Percentiles rank a stretch among this genome's conserved stretches.
Evolutionary conservation across 2,888 invertebrate genomes (phyloP).

Genomic region (Pachymerium ferrugineum): DNA sequence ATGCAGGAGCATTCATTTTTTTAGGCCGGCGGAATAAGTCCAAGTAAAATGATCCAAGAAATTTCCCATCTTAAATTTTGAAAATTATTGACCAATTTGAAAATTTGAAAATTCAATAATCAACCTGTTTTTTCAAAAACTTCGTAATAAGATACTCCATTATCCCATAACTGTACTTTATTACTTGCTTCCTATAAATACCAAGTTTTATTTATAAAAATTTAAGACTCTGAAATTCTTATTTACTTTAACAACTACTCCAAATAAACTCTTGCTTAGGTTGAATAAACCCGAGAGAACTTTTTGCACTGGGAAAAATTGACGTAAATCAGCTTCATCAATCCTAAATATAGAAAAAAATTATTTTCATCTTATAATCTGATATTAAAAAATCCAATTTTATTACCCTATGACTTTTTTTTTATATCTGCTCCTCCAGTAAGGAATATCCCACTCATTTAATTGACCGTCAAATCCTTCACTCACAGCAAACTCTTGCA

Average conservation of each 20-base stretch:
- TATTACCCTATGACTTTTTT: conserved; percentile 57
- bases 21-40: conserved; percentile 63
- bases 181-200: conserved; percentile 60
- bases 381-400: not conserved
- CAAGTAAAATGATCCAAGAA: conserved; percentile 74
- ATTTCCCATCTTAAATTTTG: conserved; percentile 36
- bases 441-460: conserved; percentile 78
- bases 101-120: not conserved
- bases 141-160: conserved; percentile 75
- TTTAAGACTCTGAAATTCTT: not conserved
- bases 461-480: conserved; percentile 64
- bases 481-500: conserved; percentile 67
- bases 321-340: conserved; percentile 64
- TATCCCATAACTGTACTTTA: conserved; percentile 72
- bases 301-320: conserved; percentile 75
- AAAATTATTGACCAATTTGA: conserved; percentile 5
- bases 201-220: conserved; percentile 46
- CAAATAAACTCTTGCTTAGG: conserved; percentile 70
- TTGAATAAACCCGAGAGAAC: conserved; percentile 74
- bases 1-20: conserved; percentile 2
- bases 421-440: conserved; percentile 75
- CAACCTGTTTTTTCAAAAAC: conserved; percentile 63
- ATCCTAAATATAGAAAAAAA: conserved; percentile 49
- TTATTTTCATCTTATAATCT: not conserved
- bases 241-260: conserved; percentile 49